phyloP scores from a whole-genome alignment of 2,888 invertebrate genomes.

The Rosalia funebris region DNA sequence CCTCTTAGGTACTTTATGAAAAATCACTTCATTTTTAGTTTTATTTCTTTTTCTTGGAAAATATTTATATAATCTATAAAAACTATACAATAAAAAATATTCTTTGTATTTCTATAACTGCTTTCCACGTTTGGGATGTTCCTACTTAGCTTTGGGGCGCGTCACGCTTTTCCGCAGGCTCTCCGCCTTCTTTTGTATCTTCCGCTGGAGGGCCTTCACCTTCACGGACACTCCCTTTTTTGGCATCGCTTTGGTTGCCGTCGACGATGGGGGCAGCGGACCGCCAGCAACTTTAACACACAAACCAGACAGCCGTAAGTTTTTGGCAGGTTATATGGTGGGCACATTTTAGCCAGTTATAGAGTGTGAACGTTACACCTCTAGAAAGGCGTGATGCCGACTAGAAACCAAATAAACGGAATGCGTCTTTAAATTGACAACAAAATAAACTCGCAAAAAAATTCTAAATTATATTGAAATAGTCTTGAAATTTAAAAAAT shows the following conservation, averaged over 20 bases:
- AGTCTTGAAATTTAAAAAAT: no score
- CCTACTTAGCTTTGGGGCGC: constrained; percentile 32
- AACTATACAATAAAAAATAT: constrained; percentile 28
- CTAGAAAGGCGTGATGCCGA: neutral
- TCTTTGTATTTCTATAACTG: constrained; percentile 9
- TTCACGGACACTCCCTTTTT: constrained; percentile 26
- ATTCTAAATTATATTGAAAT: no score
- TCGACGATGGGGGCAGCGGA: constrained; percentile 11
- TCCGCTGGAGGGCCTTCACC: constrained; percentile 36
- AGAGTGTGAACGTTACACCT: neutral
- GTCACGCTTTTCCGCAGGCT: constrained; percentile 37
- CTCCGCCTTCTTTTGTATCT: constrained; percentile 46
- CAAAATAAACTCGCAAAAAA: no score
- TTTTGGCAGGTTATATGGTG: neutral
- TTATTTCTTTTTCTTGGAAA: constrained; percentile 26
- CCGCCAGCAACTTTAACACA: constrained; percentile 6
- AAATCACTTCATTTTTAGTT: constrained; percentile 19
- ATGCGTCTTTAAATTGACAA: no score
- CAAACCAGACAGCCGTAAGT: neutral
- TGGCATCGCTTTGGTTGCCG: constrained; percentile 11
- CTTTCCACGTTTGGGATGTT: neutral
- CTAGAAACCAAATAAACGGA: no score
- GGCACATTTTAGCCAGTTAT: no score
- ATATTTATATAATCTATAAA: constrained; percentile 28
- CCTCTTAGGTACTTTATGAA: neutral